A percentile compares a stretch with the other conserved stretches of the same genome.
Evolutionary conservation across 2,888 invertebrate species (phyloP).

Genomic region (Aethes cnicana): DNA sequence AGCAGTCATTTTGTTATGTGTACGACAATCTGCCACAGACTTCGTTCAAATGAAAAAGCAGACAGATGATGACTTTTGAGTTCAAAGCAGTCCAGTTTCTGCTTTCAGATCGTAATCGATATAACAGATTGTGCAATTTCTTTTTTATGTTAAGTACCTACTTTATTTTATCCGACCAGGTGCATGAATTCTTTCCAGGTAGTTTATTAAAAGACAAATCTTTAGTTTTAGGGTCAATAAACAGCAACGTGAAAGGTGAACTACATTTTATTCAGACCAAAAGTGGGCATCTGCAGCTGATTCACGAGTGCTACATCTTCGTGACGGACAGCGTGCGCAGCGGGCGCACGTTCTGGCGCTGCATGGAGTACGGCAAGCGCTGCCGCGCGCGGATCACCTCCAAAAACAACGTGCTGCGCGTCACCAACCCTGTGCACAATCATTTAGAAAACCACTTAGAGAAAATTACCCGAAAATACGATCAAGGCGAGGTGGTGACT

Average conservation of each 20-base stretch:
- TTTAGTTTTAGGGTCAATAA: constrained; percentile 65
- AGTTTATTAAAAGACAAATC: constrained; percentile 19
- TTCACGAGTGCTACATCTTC: constrained; percentile 76
- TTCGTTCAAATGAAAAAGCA: no score
- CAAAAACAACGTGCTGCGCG: constrained; percentile 69
- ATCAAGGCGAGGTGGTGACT: constrained; percentile 72
- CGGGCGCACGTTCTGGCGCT: constrained; percentile 77
- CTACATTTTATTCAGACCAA: constrained; percentile 77
- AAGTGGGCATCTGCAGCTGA: constrained; percentile 75
- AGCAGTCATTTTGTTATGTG: no score
- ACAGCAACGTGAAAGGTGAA: constrained; percentile 62
- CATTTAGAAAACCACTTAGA: constrained; percentile 68
- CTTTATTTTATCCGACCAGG: no score
- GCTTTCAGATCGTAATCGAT: no score
- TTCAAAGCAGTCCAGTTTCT: no score
- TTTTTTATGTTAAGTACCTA: no score
- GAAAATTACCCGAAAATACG: constrained; percentile 71
- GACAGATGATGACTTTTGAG: no score
- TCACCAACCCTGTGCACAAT: constrained; percentile 76
- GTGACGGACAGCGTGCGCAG: constrained; percentile 78
- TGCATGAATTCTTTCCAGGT: no score
- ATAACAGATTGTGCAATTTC: no score
- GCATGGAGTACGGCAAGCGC: constrained; percentile 76
- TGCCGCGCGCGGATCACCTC: constrained; percentile 78
- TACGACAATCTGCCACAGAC: no score